Evolutionary conservation across 64 coral and sea anemone species (phyloP).

Genomic region (Stichodactyla mertensii): DNA sequence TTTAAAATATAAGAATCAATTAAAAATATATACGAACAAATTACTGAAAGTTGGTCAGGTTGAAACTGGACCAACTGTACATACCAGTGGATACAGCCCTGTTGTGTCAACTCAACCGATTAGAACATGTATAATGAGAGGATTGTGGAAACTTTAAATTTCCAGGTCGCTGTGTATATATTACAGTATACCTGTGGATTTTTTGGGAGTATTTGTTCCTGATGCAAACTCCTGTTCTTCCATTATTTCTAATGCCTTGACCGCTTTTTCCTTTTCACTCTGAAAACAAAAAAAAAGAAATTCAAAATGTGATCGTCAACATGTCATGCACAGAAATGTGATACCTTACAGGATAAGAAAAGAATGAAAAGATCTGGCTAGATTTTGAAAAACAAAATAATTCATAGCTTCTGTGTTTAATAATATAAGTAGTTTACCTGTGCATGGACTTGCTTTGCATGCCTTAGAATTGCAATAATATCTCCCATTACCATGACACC

Average conservation of each 20-base stretch:
- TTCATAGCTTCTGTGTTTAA: neutral
- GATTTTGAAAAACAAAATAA: too few species aligned
- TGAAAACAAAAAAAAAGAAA: slow-evolving; percentile 1
- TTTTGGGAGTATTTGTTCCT: slow-evolving; percentile 28
- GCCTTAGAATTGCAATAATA: slow-evolving; percentile 79
- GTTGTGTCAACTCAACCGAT: too few species aligned
- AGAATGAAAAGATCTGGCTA: too few species aligned
- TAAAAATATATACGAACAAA: too few species aligned
- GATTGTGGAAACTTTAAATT: too few species aligned
- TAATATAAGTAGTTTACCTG: slow-evolving; percentile 37
- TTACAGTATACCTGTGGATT: slow-evolving; percentile 61
- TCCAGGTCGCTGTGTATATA: neutral
- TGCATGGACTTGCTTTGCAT: slow-evolving; percentile 80
- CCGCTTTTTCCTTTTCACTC: slow-evolving; percentile 77
- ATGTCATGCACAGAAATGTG: too few species aligned
- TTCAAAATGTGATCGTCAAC: neutral
- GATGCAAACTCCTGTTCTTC: slow-evolving; percentile 5
- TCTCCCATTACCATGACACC: slow-evolving; percentile 81
- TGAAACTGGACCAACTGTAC: too few species aligned
- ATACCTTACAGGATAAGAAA: neutral
- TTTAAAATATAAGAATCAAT: too few species aligned
- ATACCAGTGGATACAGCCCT: too few species aligned
- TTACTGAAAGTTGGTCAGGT: too few species aligned
- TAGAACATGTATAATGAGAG: too few species aligned
- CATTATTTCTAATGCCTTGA: slow-evolving; percentile 46